Base-by-base conservation (phyloP, 2,797 vertebrate genomes). In the Peromyscus attwateri region DNA sequence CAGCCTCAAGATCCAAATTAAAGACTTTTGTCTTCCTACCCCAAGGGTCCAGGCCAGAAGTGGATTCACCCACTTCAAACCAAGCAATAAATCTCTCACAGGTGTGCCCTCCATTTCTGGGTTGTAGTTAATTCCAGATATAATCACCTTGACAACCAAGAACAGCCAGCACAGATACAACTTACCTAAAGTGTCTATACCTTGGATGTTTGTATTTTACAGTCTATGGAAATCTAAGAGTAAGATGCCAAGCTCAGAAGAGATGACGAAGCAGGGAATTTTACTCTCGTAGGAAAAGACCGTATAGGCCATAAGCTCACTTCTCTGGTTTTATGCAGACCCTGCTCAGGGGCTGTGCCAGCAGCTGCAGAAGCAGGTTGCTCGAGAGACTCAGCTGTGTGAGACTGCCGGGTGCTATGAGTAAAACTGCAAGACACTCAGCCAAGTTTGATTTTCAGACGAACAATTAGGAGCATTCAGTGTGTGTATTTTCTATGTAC, bases 361-460 rank as follows among this genome's bases (percentile, higher is more conserved):
- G 37, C 8, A 46, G 64, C 71, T 84, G 40, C 66, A 70, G 89
- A 85, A 81, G 29, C 5, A 89, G 21, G 10, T 40, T 60, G 5
- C 55, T 37, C 4, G 1, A 46, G 43, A 84, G 64, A 76, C 60
- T 85, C 40, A 55, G 31, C 68, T 62, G 6, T 12, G 23, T 23
- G 37, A 71, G 12, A 57, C 0, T 85, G 37, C 40, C 57, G 52
- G 60, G 12, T 73, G 55, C 34, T 57, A 7, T 31, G 62, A 82
- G 62, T 88, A 37, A 81, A 76, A 52, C n/a, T 70, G 46, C 11
- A 46, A 76, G 34, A 68, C 19, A 37, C 73, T 13, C 25, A 37
- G 23, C 77, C 57, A 89, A 79, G 73, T 21, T 76, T 75, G 40
- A 95, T 37, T 85, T 88, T 77, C 91, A 77, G 21, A 37, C 64